Evolutionary conservation across 2,888 invertebrate genomes (phyloP), one percentile per base, ranked within the genome.

Genomic region (Volucella zonaria): DNA sequence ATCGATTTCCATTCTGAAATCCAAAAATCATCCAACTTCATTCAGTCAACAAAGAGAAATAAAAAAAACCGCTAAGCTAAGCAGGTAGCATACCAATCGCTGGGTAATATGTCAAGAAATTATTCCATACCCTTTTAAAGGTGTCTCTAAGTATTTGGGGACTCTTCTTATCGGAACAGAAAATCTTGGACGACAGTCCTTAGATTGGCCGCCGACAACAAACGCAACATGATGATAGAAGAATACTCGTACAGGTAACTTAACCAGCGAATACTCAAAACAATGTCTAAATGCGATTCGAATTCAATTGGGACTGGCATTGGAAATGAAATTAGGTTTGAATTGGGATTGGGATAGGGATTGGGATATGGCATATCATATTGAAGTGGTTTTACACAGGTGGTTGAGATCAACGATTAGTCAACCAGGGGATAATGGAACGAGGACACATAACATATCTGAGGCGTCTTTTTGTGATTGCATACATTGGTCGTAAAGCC

Each of bases 71-170:
- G 49, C 23, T 74, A 56, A 74, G 62, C 74, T 23, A 52, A 43
- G 51, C 79, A 79, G 82, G 79, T 83, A 79, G 79, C 58, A 59
- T 74, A 75, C 64, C 70, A 51, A 38, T 49, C 18, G 52, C 38
- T 18, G 56, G 77, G 59, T 82, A 82, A 86, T 86, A 86, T 86
- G 81, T 86, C 77, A 82, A 78, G 86, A 82, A 86, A 82, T 82
- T 86, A 78, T 86, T 82, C 52, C 18, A 70, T 86, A 82, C 77
- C 86, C 74, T 82, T 86, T 82, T 82, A 78, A 82, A 86, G 73
- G 86, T 86, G 82, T 86, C 74, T 86, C 61, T 51, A 86, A 86
- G 82, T 74, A 86, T 86, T 86, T 86, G 77, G 82, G 74, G 86
- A 78, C 74, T 78, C 78, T 51, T 47, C 62, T 40, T 82, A 82